Base-by-base conservation (phyloP, 1,140 invertebrate genomes). In the Gryon sp. region DNA sequence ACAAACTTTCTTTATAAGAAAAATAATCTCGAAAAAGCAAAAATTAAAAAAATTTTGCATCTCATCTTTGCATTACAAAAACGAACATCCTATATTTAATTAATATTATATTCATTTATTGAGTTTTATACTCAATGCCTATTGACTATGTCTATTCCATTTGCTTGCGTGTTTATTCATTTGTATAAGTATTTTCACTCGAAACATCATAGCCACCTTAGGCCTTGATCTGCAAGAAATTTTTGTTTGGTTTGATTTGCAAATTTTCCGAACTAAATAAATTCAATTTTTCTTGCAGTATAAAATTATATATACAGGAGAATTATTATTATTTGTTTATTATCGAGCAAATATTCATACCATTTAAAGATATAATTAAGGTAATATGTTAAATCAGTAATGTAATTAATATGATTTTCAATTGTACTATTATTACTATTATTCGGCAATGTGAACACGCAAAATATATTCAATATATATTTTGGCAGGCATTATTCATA, bases 41-140 rank as follows among this genome's bases (percentile, higher is more conserved):
- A 30, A 30, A n/a, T 30, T 30, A 2, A n/a, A 4, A 6, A n/a
- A 30, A 30, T 30, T 30, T 30, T 14, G 9, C 8, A 24, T 45
- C 53, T 45, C 40, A 43, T 59, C 53, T 59, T 34, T 59, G 53
- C 26, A 45, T 59, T 59, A 59, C 15, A 32, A 59, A 20, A 4
- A 34, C n/a, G 8, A 19, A 22, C 14, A 24, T 11, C 7, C 20
- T 34, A 34, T 34, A 12, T 11, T 34, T 2, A 50, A 50, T 50
- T 22, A 34, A 34, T 32, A 59, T 26, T 15, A 8, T 41, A 18
- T n/a, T n/a, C n/a, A n/a, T 32, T 9, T 32, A 22, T 20, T 59
- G 19, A 59, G 28, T 59, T 14, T 45, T 20, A 45, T 43, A 43
- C 32, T 53, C 20, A 38, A 32, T 9, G 5, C 15, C 32, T 22